phyloP scores from a whole-genome alignment of 2,797 vertebrate genomes.

The Myotis planiceps region DNA sequence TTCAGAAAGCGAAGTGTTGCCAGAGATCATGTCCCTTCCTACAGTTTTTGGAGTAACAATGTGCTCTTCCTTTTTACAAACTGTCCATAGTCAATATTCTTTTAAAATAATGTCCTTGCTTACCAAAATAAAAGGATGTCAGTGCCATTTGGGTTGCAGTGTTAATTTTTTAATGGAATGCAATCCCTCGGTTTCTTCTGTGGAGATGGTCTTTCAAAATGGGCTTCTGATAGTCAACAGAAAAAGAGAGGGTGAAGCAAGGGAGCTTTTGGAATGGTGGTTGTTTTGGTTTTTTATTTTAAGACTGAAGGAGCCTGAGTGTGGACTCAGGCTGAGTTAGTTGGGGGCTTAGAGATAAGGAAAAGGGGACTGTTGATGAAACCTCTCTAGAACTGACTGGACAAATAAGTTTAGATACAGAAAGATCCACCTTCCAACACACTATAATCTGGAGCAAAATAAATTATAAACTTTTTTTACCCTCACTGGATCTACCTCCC shows the following conservation, averaged over 20 bases:
- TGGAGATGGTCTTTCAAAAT: background rate
- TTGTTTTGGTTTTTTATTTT: fast-evolving
- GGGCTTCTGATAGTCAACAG: no score
- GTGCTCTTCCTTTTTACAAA: background rate
- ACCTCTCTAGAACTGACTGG: background rate
- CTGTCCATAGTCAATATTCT: fast-evolving
- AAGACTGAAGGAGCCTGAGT: fast-evolving
- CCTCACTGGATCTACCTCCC: background rate
- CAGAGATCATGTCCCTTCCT: background rate
- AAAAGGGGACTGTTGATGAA: fast-evolving
- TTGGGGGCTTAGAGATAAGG: fast-evolving
- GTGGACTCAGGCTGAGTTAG: fast-evolving
- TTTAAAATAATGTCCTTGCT: background rate
- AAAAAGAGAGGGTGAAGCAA: background rate
- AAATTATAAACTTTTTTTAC: background rate
- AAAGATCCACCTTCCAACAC: background rate
- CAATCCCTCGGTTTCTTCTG: background rate
- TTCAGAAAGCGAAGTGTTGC: background rate
- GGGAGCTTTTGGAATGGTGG: fast-evolving
- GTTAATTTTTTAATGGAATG: background rate
- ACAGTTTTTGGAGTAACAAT: background rate
- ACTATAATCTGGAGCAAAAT: conserved; percentile 1
- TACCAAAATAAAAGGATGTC: background rate
- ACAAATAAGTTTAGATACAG: background rate
- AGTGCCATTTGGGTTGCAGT: fast-evolving